Conservation (phyloP, 2,888 invertebrate genomes). For the Cenopis cana region DNA sequence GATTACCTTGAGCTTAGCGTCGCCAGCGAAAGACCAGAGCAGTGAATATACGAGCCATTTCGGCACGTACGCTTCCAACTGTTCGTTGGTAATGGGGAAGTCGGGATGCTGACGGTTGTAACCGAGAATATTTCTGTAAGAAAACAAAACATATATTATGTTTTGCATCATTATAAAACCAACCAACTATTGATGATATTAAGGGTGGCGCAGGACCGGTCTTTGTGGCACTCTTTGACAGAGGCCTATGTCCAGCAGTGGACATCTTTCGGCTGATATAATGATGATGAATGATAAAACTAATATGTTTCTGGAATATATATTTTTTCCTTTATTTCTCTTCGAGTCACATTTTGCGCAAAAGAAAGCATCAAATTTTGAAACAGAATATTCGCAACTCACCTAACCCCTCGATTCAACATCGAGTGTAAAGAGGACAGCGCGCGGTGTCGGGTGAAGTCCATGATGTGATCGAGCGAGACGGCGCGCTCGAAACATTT, state of each 20-base stretch:
- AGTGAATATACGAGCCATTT: constrained; percentile 97
- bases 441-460: constrained; percentile 98
- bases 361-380: too few species aligned
- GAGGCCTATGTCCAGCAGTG: too few species aligned
- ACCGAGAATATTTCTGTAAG: constrained; percentile 91
- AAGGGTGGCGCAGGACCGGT: too few species aligned
- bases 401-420: constrained; percentile 96
- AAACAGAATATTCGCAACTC: constrained; percentile 50
- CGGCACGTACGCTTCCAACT: constrained; percentile 96
- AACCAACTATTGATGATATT: too few species aligned
- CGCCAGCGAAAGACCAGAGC: constrained; percentile 99
- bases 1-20: constrained; percentile 96
- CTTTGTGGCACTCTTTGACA: too few species aligned
- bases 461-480: constrained; percentile 99
- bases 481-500: constrained; percentile 96
- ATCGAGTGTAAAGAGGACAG: constrained; percentile 98
- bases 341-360: too few species aligned
- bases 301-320: too few species aligned
- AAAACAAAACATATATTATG: background rate
- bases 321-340: too few species aligned
- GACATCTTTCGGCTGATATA: too few species aligned
- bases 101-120: constrained; percentile 98
- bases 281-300: too few species aligned
- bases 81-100: constrained; percentile 97
- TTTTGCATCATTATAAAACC: too few species aligned